Percentiles rank a stretch among this genome's conserved stretches.
These are phyloP conservation scores for Leptothorax acervorum DNA, from an alignment of 2,888 invertebrate species.

Conservation along the genomic window DNA sequence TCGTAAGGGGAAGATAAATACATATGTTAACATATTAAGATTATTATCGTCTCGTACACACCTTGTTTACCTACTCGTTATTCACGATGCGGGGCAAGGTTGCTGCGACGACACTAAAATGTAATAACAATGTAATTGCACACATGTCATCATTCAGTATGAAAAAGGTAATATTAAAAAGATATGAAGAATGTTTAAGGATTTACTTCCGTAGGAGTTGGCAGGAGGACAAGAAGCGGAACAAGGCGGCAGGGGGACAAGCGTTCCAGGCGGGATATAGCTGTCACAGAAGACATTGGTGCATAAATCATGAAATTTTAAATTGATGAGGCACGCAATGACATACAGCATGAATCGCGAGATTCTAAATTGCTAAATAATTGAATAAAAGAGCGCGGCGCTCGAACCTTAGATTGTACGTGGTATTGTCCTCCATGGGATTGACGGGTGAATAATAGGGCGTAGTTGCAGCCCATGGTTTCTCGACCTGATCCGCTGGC, in stretches of 20 bases:
- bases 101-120: slow-evolving; percentile 56
- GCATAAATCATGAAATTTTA: slow-evolving; percentile 5
- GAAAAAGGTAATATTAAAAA: not conserved
- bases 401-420: slow-evolving; percentile 80
- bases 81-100: slow-evolving; percentile 56
- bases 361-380: slow-evolving; percentile 3
- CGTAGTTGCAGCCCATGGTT: slow-evolving; percentile 73
- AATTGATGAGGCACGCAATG: not conserved
- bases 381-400: not conserved
- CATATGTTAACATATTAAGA: slow-evolving; percentile 11
- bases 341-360: not conserved
- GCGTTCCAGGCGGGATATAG: slow-evolving; percentile 79
- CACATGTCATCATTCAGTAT: not conserved
- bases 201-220: slow-evolving; percentile 47
- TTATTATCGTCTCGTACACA: not conserved
- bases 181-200: not conserved
- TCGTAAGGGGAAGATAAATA: not conserved
- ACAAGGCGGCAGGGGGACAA: slow-evolving; percentile 70
- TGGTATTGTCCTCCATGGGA: slow-evolving; percentile 80
- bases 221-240: slow-evolving; percentile 23
- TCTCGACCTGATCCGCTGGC: slow-evolving; percentile 66
- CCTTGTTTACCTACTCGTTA: not conserved
- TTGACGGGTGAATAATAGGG: slow-evolving; percentile 76
- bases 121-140: not conserved
- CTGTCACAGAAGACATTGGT: slow-evolving; percentile 68